Conservation (phyloP, 2,888 invertebrate species). For the Malthinus seriepunctatus region DNA sequence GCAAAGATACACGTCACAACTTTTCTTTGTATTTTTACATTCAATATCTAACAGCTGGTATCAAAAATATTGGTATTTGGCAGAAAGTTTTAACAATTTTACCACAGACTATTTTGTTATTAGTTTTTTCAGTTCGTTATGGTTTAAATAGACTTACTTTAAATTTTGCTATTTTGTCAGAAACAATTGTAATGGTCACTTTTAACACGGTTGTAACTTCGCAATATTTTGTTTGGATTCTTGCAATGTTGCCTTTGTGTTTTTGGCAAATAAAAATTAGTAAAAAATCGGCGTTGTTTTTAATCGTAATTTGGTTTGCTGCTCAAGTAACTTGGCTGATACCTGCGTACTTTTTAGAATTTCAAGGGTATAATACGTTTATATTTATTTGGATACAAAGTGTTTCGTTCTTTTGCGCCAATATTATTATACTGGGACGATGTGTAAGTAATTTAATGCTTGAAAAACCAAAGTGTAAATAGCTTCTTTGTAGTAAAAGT, state of each 20-base stretch:
- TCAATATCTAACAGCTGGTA: conserved; percentile 76
- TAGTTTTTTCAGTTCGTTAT: conserved; percentile 69
- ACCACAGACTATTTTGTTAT: conserved; percentile 71
- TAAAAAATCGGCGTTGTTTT: conserved; percentile 55
- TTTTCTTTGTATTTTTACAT: conserved; percentile 96
- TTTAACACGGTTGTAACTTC: conserved; percentile 97
- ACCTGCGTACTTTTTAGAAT: conserved; percentile 91
- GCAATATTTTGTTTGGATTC: conserved; percentile 96
- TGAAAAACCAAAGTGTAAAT: background rate
- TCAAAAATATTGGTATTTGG: conserved; percentile 59
- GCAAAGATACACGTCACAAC: conserved; percentile 91
- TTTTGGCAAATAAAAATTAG: conserved; percentile 69
- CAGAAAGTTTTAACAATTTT: conserved; percentile 66
- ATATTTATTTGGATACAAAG: conserved; percentile 83
- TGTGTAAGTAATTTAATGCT: conserved; percentile 48
- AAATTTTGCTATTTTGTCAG: conserved; percentile 81
- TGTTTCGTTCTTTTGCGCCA: conserved; percentile 80
- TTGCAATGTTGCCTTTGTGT: conserved; percentile 84
- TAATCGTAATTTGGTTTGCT: conserved; percentile 65
- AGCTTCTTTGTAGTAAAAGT: background rate
- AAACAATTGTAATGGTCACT: conserved; percentile 86
- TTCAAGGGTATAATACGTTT: conserved; percentile 81
- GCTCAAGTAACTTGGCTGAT: conserved; percentile 87
- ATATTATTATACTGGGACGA: conserved; percentile 63
- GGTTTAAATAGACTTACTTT: conserved; percentile 70